phyloP scores from a whole-genome alignment of 2,888 invertebrate genomes.

The Ichneumoninae sp. region DNA sequence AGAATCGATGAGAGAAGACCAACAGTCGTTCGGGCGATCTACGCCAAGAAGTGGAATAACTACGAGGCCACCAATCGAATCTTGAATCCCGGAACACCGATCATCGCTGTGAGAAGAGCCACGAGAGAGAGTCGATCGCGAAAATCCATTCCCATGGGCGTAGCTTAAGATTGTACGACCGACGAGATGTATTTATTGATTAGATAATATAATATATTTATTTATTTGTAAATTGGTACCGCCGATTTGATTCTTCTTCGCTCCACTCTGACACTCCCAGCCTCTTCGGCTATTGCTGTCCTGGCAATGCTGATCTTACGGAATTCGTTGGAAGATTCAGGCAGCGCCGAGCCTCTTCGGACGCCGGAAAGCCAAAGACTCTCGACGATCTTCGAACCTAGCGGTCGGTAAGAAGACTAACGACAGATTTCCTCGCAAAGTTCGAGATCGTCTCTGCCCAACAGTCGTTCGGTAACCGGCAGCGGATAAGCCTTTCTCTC shows the following conservation, averaged over 20 bases:
- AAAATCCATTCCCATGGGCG: constrained; percentile 25
- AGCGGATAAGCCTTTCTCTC: constrained; percentile 8
- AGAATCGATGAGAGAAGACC: constrained; percentile 11
- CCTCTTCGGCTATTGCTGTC: not conserved
- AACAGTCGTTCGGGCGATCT: constrained; percentile 66
- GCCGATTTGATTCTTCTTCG: not conserved
- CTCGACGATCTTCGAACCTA: not conserved
- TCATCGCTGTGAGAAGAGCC: constrained; percentile 57
- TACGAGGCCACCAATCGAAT: constrained; percentile 69
- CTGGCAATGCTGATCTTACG: not conserved
- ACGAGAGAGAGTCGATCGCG: constrained; percentile 23
- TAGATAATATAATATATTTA: constrained; percentile 47
- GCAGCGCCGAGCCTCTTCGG: constrained; percentile 34
- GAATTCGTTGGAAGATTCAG: constrained; percentile 22
- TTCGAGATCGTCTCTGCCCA: not conserved
- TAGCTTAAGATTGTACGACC: not conserved
- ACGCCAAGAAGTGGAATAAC: constrained; percentile 72
- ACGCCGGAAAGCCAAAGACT: constrained; percentile 26
- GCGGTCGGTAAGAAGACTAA: constrained; percentile 33
- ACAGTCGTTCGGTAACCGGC: constrained; percentile 32
- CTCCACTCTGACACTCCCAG: not conserved
- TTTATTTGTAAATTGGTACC: constrained; percentile 6
- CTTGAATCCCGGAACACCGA: constrained; percentile 74
- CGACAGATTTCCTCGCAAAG: not conserved
- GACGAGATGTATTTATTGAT: constrained; percentile 22